A percentile compares a stretch with the other conserved stretches of the same genome.
phyloP scores from a whole-genome alignment of 2,888 invertebrate genomes.

The Stenolophus ochropezus region DNA sequence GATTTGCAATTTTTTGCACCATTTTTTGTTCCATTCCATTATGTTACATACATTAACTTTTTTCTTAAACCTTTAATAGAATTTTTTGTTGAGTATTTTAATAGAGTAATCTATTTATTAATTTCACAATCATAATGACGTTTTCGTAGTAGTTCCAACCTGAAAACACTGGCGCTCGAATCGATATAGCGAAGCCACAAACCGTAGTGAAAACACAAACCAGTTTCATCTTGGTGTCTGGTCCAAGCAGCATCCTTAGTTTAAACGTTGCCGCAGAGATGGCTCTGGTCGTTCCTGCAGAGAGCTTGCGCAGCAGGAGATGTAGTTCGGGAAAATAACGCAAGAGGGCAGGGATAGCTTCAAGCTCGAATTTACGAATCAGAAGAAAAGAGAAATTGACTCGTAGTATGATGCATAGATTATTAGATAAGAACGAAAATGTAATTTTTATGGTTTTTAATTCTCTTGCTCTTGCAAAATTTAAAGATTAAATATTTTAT shows the following conservation, averaged over 20 bases:
- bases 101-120: too few species aligned
- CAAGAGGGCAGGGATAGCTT: too few species aligned
- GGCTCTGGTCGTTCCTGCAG: background rate
- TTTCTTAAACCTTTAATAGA: background rate
- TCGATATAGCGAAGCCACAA: background rate
- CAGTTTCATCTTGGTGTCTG: constrained; percentile 1
- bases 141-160: background rate
- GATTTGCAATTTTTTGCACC: background rate
- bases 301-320: background rate
- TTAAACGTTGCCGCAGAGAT: background rate
- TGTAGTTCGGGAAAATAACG: background rate
- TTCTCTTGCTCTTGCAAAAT: too few species aligned
- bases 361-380: too few species aligned
- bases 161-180: background rate
- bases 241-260: constrained; percentile 33
- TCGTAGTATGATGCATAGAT: too few species aligned
- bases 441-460: too few species aligned
- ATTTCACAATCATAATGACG: too few species aligned
- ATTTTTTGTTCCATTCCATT: background rate
- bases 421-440: too few species aligned
- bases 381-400: too few species aligned
- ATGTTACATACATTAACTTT: background rate
- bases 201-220: constrained; percentile 6
- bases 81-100: too few species aligned
- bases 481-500: too few species aligned